A percentile compares a stretch with the other conserved stretches of the same genome.
Conservation (phyloP, 2,113 vertebrate species). For the Toxotes chatareus region DNA sequence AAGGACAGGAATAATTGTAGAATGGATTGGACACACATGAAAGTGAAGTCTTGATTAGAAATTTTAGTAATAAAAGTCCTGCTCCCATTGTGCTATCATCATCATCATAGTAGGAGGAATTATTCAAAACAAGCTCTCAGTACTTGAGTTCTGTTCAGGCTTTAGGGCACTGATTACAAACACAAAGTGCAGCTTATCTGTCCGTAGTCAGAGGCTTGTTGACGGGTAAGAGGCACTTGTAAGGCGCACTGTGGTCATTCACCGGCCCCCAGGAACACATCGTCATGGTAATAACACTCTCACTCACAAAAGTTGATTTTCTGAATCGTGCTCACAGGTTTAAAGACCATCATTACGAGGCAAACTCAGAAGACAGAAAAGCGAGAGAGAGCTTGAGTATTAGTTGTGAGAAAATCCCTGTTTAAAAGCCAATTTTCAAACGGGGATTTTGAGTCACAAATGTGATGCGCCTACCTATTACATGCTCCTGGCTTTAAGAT, state of each 20-base stretch:
- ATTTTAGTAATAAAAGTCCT: neutral
- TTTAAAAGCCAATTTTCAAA: constrained; percentile 53
- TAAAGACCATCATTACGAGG: constrained; percentile 3
- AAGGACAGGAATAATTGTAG: constrained; percentile 30
- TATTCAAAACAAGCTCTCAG: constrained; percentile 31
- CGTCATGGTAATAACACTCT: constrained; percentile 32
- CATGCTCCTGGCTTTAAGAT: constrained; percentile 41
- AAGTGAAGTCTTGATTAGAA: constrained; percentile 14
- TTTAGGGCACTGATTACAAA: constrained; percentile 29
- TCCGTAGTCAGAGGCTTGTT: constrained; percentile 14
- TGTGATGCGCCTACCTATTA: constrained; percentile 32
- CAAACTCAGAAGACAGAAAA: neutral
- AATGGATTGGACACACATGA: constrained; percentile 1
- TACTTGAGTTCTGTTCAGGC: constrained; percentile 14
- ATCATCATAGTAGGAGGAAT: constrained; percentile 7
- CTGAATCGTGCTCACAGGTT: constrained; percentile 7
- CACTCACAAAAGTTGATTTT: too few relatives aligned
- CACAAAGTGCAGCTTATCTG: constrained; percentile 18
- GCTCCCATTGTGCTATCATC: neutral
- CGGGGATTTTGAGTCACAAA: constrained; percentile 41
- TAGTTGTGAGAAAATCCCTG: constrained; percentile 38
- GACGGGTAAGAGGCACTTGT: constrained; percentile 42
- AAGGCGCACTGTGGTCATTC: neutral
- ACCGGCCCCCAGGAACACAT: constrained; percentile 9
- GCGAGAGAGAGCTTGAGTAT: neutral